phyloP scores from a whole-genome alignment of 2,797 vertebrate species.

The Siniperca obscura region DNA sequence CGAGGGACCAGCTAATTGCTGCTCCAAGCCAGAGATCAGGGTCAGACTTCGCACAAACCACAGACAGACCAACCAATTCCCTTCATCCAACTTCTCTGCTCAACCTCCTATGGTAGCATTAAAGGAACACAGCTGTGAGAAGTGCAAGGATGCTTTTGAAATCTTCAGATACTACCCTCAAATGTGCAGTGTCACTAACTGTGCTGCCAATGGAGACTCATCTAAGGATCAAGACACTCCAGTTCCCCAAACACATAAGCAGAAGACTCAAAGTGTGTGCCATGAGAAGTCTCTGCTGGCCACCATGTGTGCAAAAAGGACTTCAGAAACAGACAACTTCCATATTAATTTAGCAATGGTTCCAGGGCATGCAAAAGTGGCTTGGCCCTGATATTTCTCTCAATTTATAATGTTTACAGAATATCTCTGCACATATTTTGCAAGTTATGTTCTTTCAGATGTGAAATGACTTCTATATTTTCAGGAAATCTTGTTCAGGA shows the following conservation, averaged over 20 bases:
- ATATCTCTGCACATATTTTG: constrained; percentile 29
- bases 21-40: constrained; percentile 58
- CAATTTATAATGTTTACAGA: constrained; percentile 37
- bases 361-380: constrained; percentile 74
- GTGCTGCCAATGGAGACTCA: constrained; percentile 3
- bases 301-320: constrained; percentile 59
- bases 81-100: constrained; percentile 55
- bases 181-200: constrained; percentile 40
- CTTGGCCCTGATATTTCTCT: constrained; percentile 72
- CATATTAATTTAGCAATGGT: constrained; percentile 75
- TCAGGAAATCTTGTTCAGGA: constrained; percentile 44
- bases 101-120: constrained; percentile 31
- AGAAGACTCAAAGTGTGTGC: constrained; percentile 11
- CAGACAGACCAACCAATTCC: constrained; percentile 52
- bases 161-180: constrained; percentile 74
- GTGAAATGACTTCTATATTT: constrained; percentile 32
- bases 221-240: constrained; percentile 30
- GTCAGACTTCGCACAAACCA: constrained; percentile 53
- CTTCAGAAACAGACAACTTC: constrained; percentile 71
- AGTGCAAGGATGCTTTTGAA: constrained; percentile 63
- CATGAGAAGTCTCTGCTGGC: constrained; percentile 55
- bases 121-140: constrained; percentile 54
- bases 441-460: constrained; percentile 30
- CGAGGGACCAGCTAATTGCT: constrained; percentile 40
- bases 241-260: constrained; percentile 27